These are phyloP conservation scores for Drosophila sordidula DNA, from an alignment of 2,888 invertebrate genomes.

Conservation along the genomic window DNA sequence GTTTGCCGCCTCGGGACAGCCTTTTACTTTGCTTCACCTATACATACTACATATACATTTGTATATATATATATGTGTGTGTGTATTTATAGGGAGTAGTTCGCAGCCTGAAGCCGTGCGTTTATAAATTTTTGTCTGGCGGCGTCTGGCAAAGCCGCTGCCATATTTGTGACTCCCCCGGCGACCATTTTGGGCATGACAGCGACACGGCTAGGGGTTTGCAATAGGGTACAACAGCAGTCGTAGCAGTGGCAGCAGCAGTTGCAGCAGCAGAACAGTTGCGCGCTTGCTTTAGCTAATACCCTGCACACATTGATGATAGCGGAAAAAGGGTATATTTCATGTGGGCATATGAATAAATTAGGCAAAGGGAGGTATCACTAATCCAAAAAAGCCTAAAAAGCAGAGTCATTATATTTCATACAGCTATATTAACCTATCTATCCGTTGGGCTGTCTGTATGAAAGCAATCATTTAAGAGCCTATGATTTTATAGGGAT, in stretches of 20 bases:
- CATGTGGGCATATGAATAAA: neutral
- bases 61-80: neutral
- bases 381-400: too few species aligned
- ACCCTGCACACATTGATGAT: neutral
- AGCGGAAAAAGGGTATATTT: neutral
- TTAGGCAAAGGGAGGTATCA: too few species aligned
- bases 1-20: slow-evolving; percentile 56
- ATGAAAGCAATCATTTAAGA: too few species aligned
- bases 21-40: slow-evolving; percentile 62
- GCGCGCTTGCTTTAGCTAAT: neutral
- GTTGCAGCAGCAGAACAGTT: neutral
- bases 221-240: slow-evolving; percentile 8
- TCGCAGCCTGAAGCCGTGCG: slow-evolving; percentile 35
- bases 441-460: too few species aligned
- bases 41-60: slow-evolving; percentile 1
- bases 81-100: neutral
- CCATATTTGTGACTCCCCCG: slow-evolving; percentile 76
- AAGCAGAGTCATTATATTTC: too few species aligned
- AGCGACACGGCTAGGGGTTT: slow-evolving; percentile 13
- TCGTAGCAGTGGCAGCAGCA: slow-evolving; percentile 7
- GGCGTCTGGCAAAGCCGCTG: slow-evolving; percentile 62
- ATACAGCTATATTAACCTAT: too few species aligned
- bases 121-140: slow-evolving; percentile 65
- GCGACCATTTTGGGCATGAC: slow-evolving; percentile 59
- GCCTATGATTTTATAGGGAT: too few species aligned